phyloP scores from a whole-genome alignment of 2,797 vertebrate genomes.

The Molossus alvarezi region DNA sequence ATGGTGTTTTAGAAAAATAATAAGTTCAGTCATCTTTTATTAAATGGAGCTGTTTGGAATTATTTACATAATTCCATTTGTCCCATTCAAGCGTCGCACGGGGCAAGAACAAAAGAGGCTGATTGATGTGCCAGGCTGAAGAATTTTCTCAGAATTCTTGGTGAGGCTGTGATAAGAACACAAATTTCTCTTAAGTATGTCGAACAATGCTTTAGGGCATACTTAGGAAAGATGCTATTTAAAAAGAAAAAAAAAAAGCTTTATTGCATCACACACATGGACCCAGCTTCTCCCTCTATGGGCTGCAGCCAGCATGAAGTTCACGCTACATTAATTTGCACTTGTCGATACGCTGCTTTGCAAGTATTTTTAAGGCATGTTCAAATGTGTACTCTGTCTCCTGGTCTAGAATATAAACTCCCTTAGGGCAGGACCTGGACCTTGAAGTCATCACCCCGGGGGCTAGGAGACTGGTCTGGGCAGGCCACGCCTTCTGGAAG shows the following conservation, averaged over 20 bases:
- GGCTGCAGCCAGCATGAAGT: conserved; percentile 84
- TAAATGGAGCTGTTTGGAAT: conserved; percentile 61
- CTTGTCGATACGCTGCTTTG: conserved; percentile 82
- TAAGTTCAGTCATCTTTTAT: conserved; percentile 50
- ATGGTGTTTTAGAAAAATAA: conserved; percentile 58
- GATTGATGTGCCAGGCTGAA: conserved; percentile 63
- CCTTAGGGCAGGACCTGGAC: conserved; percentile 80
- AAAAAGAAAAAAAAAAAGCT: conserved; percentile 54
- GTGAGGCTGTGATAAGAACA: conserved; percentile 82
- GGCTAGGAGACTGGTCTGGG: conserved; percentile 16
- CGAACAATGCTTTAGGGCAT: conserved; percentile 85
- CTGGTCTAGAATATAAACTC: conserved; percentile 81
- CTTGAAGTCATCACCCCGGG: background rate
- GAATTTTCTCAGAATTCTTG: conserved; percentile 72
- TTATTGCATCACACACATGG: conserved; percentile 82
- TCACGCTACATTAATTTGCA: conserved; percentile 88
- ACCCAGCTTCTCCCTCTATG: conserved; percentile 81
- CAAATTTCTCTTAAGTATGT: conserved; percentile 81
- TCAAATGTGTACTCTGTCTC: conserved; percentile 70
- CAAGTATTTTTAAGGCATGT: conserved; percentile 78
- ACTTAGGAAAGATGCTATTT: conserved; percentile 79
- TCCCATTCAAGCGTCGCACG: background rate
- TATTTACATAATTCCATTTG: conserved; percentile 66
- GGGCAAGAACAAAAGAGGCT: conserved; percentile 73
- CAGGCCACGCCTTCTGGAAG: background rate